Percentiles rank a stretch among this genome's conserved stretches.
Conservation (phyloP, 2,113 vertebrate species). For the Diadophis punctatus region DNA sequence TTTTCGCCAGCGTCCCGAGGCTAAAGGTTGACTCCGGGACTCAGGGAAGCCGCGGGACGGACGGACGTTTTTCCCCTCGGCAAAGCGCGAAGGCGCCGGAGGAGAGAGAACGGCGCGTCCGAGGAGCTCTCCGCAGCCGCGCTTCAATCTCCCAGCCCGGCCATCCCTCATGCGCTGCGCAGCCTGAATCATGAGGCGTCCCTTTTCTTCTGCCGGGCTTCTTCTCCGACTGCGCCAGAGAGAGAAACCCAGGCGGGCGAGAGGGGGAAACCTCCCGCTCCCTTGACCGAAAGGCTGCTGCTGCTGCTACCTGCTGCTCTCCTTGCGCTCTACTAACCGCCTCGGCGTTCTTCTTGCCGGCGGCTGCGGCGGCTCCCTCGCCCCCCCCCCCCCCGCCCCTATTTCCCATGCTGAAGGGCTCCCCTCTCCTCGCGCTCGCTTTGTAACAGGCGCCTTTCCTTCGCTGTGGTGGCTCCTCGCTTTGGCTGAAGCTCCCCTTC, state of each 20-base stretch:
- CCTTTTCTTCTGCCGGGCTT: background rate
- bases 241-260: background rate
- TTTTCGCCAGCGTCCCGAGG: background rate
- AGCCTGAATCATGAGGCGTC: background rate
- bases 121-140: background rate
- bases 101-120: background rate
- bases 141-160: background rate
- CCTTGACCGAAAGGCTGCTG: background rate
- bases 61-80: background rate
- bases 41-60: background rate
- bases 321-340: background rate
- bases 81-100: background rate
- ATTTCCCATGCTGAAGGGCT: no score
- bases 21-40: background rate
- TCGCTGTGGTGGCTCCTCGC: background rate
- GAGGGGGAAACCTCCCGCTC: background rate
- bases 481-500: background rate
- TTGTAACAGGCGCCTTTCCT: no score
- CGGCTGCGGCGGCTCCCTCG: background rate
- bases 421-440: background rate
- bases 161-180: background rate
- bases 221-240: constrained; percentile 9
- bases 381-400: no score
- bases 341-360: background rate
- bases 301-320: constrained; percentile 8